These are phyloP conservation scores for Thalassoma bifasciatum DNA, from an alignment of 2,113 vertebrate species.

Conservation along the genomic window DNA sequence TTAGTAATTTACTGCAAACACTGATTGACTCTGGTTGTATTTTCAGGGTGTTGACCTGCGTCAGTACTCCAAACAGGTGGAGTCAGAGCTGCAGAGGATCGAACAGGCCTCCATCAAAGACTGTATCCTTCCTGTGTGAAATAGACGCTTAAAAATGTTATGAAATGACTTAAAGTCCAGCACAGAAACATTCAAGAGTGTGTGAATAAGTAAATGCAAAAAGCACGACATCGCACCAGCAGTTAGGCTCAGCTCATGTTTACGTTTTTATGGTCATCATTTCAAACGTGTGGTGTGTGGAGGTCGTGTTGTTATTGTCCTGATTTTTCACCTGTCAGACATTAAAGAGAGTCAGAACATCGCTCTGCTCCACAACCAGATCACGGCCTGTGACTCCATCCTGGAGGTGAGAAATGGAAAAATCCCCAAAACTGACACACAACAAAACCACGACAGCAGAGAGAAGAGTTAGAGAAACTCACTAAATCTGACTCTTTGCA, in stretches of 20 bases:
- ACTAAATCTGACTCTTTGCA: no score
- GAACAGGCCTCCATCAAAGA: slow-evolving; percentile 94
- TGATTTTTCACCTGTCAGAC: slow-evolving; percentile 79
- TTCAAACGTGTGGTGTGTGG: no score
- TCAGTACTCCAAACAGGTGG: slow-evolving; percentile 95
- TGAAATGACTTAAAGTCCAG: neutral
- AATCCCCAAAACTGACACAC: no score
- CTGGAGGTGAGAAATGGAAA: slow-evolving; percentile 85
- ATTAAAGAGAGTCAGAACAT: slow-evolving; percentile 96
- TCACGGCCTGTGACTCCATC: slow-evolving; percentile 93
- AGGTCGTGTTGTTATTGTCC: slow-evolving; percentile 36
- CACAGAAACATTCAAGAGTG: neutral
- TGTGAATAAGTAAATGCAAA: no score
- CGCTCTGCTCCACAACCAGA: slow-evolving; percentile 92
- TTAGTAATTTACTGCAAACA: no score
- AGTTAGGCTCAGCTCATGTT: no score
- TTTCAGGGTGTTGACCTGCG: slow-evolving; percentile 92
- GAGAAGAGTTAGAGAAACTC: no score
- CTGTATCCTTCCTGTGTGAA: slow-evolving; percentile 87
- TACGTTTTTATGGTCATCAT: no score
- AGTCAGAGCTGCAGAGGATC: slow-evolving; percentile 91
- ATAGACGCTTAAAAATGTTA: neutral
- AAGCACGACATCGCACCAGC: no score
- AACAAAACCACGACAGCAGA: no score
- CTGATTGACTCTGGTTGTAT: neutral